Evolutionary conservation across 2,113 vertebrate genomes (phyloP), one percentile per base, ranked within the genome.

Genomic region (Lates calcarifer): DNA sequence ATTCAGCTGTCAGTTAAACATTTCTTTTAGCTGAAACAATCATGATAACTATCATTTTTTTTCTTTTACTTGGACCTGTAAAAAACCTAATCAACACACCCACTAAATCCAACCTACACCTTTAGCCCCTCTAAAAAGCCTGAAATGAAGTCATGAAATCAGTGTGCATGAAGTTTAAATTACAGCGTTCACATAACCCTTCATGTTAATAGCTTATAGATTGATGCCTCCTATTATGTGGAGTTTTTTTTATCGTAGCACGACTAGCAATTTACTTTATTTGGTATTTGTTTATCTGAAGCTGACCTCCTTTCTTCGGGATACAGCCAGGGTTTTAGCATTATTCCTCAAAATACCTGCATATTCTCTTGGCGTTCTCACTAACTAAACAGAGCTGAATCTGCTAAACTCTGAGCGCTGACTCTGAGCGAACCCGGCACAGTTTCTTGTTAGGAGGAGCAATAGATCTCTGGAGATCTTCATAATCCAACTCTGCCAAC

Each of bases 401-500:
- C 53, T 62, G 83, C 77, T 84, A 12, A 89, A 91, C 61, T 53
- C 41, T 18, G 33, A 82, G 60, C 41, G 69, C 83, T 71, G 86
- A 89, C 80, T 86, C 58, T 0, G 66, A 82, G 78, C 15, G 24
- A 78, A 82, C 24, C 33, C 5, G 58, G 74, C 81, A 86, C 77
- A 9, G 70, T 65, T 88, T 81, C 63, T 76, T 67, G 71, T 86
- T 70, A 86, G 91, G 72, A 84, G 68, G 88, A 77, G 86, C 56
- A 2, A 71, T 24, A 77, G 60, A 85, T 89, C 90, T 90, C 89
- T 47, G 81, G 88, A 92, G 89, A 89, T 78, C 74, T 66, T 88
- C 55, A 74, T 62, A 63, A 83, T 81, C 77, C 41, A 82, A n/a
- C 77, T 81, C 70, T 81, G 89, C 91, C 82, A 89, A 88, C 81